Evolutionary conservation across 2,113 vertebrate species (phyloP).

Genomic region (Catharus bicknelli): DNA sequence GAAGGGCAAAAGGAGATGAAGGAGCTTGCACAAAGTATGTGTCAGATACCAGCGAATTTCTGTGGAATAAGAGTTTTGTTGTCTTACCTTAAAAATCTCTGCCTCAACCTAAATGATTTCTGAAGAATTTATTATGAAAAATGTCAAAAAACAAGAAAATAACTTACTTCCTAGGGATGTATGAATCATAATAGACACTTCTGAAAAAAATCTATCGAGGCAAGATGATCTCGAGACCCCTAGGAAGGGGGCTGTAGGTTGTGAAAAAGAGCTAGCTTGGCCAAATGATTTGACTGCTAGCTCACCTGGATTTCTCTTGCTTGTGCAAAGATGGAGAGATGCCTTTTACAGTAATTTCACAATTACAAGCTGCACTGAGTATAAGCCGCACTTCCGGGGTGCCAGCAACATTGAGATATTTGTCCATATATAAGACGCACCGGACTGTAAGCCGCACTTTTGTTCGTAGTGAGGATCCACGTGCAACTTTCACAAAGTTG

Average conservation of each 20-base stretch:
- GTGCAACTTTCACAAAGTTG: no score
- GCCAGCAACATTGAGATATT: no score
- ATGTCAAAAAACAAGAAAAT: not conserved
- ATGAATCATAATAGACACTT: not conserved
- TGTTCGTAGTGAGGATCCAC: no score
- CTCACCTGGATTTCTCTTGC: not conserved
- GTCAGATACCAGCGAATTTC: not conserved
- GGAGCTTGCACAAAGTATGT: not conserved
- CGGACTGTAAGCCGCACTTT: no score
- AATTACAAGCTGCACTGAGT: no score
- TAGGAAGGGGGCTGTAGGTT: not conserved
- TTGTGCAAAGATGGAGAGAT: not conserved
- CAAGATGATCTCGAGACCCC: accelerated
- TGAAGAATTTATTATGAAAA: not conserved
- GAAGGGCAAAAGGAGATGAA: not conserved
- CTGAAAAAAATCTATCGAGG: not conserved
- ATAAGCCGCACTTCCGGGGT: no score
- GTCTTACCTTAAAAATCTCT: not conserved
- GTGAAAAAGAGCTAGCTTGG: not conserved
- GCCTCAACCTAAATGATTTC: not conserved
- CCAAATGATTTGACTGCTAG: not conserved
- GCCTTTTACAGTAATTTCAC: not conserved
- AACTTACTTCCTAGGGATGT: not conserved
- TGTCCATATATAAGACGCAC: no score
- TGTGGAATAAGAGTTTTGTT: not conserved